These are phyloP conservation scores for Vandiemenella viatica DNA, from an alignment of 2,888 invertebrate species.

Conservation along the genomic window DNA sequence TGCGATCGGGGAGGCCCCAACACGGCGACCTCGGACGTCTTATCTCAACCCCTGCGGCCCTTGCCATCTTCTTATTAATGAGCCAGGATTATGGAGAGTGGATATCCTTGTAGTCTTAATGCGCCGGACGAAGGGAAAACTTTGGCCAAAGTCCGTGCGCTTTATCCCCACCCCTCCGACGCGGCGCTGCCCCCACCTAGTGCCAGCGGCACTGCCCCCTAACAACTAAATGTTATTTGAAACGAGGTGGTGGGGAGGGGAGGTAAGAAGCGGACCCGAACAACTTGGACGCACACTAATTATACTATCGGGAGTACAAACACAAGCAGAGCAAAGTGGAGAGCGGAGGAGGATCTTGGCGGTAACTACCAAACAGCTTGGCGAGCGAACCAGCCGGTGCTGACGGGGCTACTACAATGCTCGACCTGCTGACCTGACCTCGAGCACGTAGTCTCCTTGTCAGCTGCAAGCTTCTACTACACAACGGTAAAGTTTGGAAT, in stretches of 20 bases:
- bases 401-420: no score
- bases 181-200: background rate
- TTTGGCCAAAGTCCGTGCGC: constrained; percentile 4
- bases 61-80: constrained; percentile 9
- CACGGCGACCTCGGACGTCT: background rate
- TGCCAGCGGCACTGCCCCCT: no score
- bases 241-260: background rate
- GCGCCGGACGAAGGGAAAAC: constrained; percentile 7
- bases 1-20: no score
- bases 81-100: constrained; percentile 13
- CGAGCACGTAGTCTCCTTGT: no score
- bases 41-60: no score
- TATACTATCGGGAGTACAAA: background rate
- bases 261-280: background rate
- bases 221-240: constrained; percentile 4
- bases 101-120: constrained; percentile 15
- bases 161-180: background rate
- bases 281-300: background rate
- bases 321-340: background rate
- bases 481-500: no score
- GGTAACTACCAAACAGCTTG: background rate
- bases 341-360: background rate
- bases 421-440: no score
- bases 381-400: no score
- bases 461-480: no score